Base-by-base conservation (phyloP, 2,797 vertebrate genomes). In the Spinus pinus region DNA sequence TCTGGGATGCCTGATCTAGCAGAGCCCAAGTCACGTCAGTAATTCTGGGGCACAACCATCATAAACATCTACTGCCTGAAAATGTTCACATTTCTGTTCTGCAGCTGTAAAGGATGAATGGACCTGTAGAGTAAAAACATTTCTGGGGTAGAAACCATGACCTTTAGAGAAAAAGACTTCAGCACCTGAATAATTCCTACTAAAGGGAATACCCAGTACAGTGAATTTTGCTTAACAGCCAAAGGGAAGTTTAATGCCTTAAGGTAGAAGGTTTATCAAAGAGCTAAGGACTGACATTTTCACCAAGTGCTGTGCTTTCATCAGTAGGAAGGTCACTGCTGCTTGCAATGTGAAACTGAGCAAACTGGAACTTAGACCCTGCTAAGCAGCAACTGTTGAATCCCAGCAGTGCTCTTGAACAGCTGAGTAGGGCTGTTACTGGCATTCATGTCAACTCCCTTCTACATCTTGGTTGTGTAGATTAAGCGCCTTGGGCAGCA, bases 1-100 rank as follows among this genome's bases (percentile, higher is more conserved):
- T 41, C 31, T 12, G 5, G 11, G 8, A 19, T 19, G 31, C 42
- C 46, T 31, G 27, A 35, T 27, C 39, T 39, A 86, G 31, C 1
- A 1, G 21, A 13, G 51, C 16, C 16, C 22, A 18, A 44, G 27
- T 64, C 65, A 58, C 0, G 0, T 15, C 22, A n/a, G 14, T 25
- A 84, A 56, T 4, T 15, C 41, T 53, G 35, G 33, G 35, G 24
- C 49, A 62, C 41, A 88, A n/a, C 20, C 9, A 19, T 19, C 1
- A 3, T 25, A 66, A 84, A 77, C 12, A 72, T 19, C 58, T n/a
- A 35, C n/a, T 73, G 56, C 47, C 74, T 58, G 27, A 81, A 58
- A 88, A 92, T 16, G 14, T 54, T 1, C 25, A 37, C 12, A 71
- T 47, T 73, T 58, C 77, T 72, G 10, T 35, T 57, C 53, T 71